Conservation (phyloP, 2,113 vertebrate genomes). For the Anas platyrhynchos region DNA sequence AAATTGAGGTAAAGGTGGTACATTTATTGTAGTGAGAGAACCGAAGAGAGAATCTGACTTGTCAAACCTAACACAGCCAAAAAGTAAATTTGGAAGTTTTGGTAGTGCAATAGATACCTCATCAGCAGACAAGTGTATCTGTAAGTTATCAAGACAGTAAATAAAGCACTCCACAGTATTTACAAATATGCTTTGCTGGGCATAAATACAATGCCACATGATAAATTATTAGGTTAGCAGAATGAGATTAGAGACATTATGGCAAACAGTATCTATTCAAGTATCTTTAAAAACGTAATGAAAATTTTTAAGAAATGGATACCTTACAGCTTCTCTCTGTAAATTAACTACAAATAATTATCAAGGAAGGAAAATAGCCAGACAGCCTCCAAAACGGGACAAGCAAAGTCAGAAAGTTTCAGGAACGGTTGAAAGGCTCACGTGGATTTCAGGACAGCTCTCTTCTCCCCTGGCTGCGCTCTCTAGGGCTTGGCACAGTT, state of each 20-base stretch:
- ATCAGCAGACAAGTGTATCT: neutral
- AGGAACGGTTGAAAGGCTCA: neutral
- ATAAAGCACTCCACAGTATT: neutral
- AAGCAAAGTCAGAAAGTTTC: neutral
- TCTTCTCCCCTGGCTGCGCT: neutral
- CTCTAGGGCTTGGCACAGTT: neutral
- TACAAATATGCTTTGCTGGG: neutral
- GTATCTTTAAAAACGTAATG: neutral
- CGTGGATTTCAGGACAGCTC: neutral
- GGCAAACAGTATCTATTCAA: neutral
- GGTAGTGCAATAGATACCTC: neutral
- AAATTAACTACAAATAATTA: neutral
- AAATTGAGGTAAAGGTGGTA: neutral
- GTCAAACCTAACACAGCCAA: neutral
- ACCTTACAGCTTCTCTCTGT: neutral
- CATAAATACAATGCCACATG: neutral
- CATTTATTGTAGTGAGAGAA: neutral
- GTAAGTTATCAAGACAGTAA: neutral
- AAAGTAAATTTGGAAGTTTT: neutral
- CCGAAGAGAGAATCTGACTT: neutral
- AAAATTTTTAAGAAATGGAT: neutral
- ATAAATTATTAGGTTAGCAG: neutral
- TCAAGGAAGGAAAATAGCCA: neutral
- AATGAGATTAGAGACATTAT: neutral
- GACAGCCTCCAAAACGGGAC: neutral